Evolutionary conservation across 2,113 vertebrate species (phyloP).

Genomic region (Vanacampus margaritifer): DNA sequence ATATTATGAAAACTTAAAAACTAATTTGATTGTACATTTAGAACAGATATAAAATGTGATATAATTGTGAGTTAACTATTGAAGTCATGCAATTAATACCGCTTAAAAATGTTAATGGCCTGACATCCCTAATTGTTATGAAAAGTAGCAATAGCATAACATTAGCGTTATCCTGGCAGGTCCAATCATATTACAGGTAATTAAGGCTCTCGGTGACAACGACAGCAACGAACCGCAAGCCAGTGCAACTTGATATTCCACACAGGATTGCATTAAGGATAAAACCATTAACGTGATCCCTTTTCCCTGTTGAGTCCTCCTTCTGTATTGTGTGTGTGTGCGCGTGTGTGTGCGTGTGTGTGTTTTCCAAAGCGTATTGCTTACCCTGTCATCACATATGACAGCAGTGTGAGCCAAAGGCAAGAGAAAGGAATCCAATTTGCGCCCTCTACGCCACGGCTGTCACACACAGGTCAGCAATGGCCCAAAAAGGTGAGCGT

Average conservation of each 20-base stretch:
- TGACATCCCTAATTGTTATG: too few species aligned
- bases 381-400: conserved; percentile 7
- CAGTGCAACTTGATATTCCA: conserved; percentile 2
- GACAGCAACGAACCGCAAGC: not conserved
- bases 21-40: too few species aligned
- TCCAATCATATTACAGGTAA: not conserved
- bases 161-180: not conserved
- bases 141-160: too few species aligned
- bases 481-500: too few species aligned
- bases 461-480: not conserved
- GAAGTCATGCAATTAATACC: too few species aligned
- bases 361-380: conserved; percentile 2
- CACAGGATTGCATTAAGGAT: not conserved
- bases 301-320: not conserved
- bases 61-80: too few species aligned
- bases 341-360: not conserved
- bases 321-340: not conserved
- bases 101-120: too few species aligned
- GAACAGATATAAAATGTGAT: too few species aligned
- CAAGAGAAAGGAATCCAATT: conserved; percentile 4
- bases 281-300: conserved; percentile 2
- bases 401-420: not conserved
- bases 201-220: not conserved
- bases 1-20: too few species aligned
- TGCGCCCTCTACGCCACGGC: not conserved